These are phyloP conservation scores for Parazoanthus swiftii DNA, from an alignment of 92 coral and sea anemone genomes.

Conservation along the genomic window DNA sequence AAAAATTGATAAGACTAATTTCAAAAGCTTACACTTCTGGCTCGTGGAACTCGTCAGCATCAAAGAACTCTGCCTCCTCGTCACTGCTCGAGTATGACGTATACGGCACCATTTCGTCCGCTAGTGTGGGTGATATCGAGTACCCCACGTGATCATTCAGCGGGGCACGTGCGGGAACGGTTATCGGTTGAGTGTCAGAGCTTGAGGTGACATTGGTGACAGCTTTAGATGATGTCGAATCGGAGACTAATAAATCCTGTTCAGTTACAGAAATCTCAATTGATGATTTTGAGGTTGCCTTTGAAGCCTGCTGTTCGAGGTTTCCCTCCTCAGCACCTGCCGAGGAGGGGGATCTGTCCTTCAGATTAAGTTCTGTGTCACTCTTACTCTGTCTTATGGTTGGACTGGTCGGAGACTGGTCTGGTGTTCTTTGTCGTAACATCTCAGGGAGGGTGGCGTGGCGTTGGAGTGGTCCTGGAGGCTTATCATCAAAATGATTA, in stretches of 20 bases:
- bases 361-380: conserved; percentile 64
- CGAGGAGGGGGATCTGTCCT: conserved; percentile 56
- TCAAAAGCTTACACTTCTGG: conserved; percentile 42
- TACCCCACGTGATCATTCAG: conserved; percentile 60
- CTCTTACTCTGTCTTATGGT: conserved; percentile 76
- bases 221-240: conserved; percentile 27
- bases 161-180: conserved; percentile 30
- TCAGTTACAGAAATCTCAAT: conserved; percentile 58
- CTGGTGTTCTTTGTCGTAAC: conserved; percentile 41
- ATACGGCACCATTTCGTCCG: conserved; percentile 71
- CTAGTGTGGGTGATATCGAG: conserved; percentile 68
- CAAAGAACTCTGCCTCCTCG: conserved; percentile 97
- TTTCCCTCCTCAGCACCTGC: conserved; percentile 41
- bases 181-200: conserved; percentile 6
- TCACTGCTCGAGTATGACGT: conserved; percentile 98
- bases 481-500: conserved; percentile 51
- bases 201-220: conserved; percentile 30
- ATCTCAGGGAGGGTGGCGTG: conserved; percentile 16
- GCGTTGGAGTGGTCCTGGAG: conserved; percentile 9
- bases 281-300: conserved; percentile 69
- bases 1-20: not conserved
- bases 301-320: conserved; percentile 32
- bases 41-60: conserved; percentile 88
- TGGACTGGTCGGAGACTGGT: conserved; percentile 22
- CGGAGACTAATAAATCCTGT: conserved; percentile 41